Conservation (phyloP, 2,888 invertebrate species). For the Drosophila anomalipes region DNA sequence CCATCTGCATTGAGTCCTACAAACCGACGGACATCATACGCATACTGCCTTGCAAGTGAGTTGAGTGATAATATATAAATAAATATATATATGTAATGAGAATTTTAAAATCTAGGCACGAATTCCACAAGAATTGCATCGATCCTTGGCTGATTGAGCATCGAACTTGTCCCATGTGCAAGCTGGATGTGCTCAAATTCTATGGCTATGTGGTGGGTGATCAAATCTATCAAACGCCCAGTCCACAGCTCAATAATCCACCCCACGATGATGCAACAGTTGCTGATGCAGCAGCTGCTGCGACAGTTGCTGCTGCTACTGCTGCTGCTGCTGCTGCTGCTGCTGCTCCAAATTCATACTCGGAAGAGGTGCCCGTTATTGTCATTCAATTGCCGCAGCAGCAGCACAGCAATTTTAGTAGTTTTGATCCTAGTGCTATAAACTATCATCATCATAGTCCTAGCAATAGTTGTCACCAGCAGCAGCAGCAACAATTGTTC, state of each 20-base stretch:
- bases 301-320: slow-evolving; percentile 13
- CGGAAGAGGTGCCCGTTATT: slow-evolving; percentile 79
- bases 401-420: slow-evolving; percentile 45
- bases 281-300: slow-evolving; percentile 30
- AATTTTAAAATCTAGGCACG: slow-evolving; percentile 88
- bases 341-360: slow-evolving; percentile 7
- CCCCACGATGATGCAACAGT: slow-evolving; percentile 28
- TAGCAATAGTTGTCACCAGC: slow-evolving; percentile 67
- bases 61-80: slow-evolving; percentile 30
- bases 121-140: slow-evolving; percentile 97
- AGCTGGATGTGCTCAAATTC: slow-evolving; percentile 96
- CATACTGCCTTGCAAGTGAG: slow-evolving; percentile 96
- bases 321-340: not conserved
- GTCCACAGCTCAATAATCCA: slow-evolving; percentile 75
- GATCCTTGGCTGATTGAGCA: slow-evolving; percentile 98
- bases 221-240: slow-evolving; percentile 83
- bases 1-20: slow-evolving; percentile 97
- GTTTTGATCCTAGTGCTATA: slow-evolving; percentile 70
- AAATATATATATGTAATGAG: not conserved
- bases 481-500: slow-evolving; percentile 29
- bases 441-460: slow-evolving; percentile 69
- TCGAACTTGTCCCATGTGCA: slow-evolving; percentile 98
- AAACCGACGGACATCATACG: slow-evolving; percentile 94
- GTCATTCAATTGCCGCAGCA: slow-evolving; percentile 73
- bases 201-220: slow-evolving; percentile 94